phyloP scores from a whole-genome alignment of 2,888 invertebrate genomes.

The Diadegma fenestrale region DNA sequence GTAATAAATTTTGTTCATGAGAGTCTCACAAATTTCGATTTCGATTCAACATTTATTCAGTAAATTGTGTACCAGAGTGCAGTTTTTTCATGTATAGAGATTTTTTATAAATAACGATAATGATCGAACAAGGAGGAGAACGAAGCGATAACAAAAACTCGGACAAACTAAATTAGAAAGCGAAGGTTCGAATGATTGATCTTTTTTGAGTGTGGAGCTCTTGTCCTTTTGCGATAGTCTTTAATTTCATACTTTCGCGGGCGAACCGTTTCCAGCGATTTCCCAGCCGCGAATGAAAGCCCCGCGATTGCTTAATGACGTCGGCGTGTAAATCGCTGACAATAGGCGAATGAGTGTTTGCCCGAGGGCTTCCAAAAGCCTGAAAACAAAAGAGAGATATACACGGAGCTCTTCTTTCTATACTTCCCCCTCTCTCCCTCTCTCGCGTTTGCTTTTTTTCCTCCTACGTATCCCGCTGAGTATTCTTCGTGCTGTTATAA shows the following conservation, averaged over 20 bases:
- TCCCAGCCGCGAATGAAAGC: slow-evolving; percentile 50
- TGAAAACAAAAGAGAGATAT: slow-evolving; percentile 71
- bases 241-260: slow-evolving; percentile 21
- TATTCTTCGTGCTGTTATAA: slow-evolving; percentile 64
- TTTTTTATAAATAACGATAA: too few species aligned
- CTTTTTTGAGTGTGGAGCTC: slow-evolving; percentile 16
- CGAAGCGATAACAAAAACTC: not conserved
- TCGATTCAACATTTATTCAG: too few species aligned
- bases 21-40: too few species aligned
- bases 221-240: slow-evolving; percentile 12
- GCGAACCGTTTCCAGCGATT: slow-evolving; percentile 54
- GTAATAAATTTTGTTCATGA: too few species aligned
- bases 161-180: slow-evolving; percentile 16
- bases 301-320: slow-evolving; percentile 75
- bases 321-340: slow-evolving; percentile 75
- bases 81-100: too few species aligned
- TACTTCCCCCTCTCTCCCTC: slow-evolving; percentile 31
- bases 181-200: slow-evolving; percentile 53
- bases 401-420: slow-evolving; percentile 28
- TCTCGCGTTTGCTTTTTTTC: too few species aligned
- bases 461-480: slow-evolving; percentile 65
- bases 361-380: slow-evolving; percentile 67
- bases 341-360: slow-evolving; percentile 70
- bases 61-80: too few species aligned
- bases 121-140: not conserved